Percentiles rank a stretch among this genome's conserved stretches.
Evolutionary conservation across 2,888 invertebrate genomes (phyloP).

Genomic region (Leptinotarsa haldemani): DNA sequence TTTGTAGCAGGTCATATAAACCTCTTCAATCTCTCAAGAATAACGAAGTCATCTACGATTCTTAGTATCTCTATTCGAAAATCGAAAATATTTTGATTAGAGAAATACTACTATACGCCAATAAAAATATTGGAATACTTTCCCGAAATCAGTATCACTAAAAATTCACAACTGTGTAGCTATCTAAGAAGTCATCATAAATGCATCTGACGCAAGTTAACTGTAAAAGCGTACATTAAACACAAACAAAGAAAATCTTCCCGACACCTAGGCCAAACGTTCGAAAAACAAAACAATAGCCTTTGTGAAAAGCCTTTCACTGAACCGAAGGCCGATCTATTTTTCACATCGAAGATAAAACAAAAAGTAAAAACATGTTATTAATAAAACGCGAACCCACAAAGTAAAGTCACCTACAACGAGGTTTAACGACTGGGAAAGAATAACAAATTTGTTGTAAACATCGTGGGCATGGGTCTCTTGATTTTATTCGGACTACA

Average conservation of each 20-base stretch:
- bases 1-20: too few relatives aligned
- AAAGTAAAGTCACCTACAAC: conserved; percentile 23
- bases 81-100: too few relatives aligned
- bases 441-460: conserved; percentile 21
- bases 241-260: neutral
- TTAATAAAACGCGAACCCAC: conserved; percentile 26
- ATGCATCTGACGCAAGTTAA: neutral
- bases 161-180: neutral
- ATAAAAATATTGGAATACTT: neutral
- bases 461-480: conserved; percentile 12
- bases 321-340: conserved; percentile 27
- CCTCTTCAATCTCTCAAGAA: too few relatives aligned
- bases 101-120: neutral
- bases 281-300: conserved; percentile 24
- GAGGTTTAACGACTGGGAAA: conserved; percentile 25
- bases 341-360: conserved; percentile 29
- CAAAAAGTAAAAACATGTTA: conserved; percentile 36
- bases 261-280: conserved; percentile 3
- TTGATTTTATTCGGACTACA: conserved; percentile 12
- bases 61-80: too few relatives aligned
- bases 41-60: too few relatives aligned
- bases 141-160: neutral
- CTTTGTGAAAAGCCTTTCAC: conserved; percentile 29
- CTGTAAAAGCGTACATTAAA: neutral
- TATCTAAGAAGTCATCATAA: neutral